Conservation (phyloP, 2,113 vertebrate species). For the Brachirus orientalis region DNA sequence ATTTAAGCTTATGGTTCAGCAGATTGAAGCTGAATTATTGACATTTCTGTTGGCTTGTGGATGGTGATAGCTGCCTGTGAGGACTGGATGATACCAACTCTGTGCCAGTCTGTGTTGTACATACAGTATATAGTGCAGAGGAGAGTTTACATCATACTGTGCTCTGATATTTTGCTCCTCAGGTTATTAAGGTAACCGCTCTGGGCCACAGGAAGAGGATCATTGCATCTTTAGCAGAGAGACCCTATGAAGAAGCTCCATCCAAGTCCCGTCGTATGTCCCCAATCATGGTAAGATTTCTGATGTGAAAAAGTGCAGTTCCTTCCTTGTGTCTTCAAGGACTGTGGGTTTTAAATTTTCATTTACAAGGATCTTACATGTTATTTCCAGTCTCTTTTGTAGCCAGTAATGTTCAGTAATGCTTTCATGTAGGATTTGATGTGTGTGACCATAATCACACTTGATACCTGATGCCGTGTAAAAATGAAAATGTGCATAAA, state of each 20-base stretch:
- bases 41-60: constrained; percentile 67
- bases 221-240: constrained; percentile 93
- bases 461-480: too few species aligned
- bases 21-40: constrained; percentile 80
- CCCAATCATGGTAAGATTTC: constrained; percentile 91
- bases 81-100: constrained; percentile 40
- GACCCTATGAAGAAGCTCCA: constrained; percentile 94
- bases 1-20: constrained; percentile 72
- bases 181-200: constrained; percentile 95
- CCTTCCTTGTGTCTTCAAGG: too few species aligned
- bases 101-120: too few species aligned
- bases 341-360: not conserved
- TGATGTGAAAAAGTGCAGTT: not conserved
- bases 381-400: not conserved
- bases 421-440: too few species aligned
- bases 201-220: constrained; percentile 96
- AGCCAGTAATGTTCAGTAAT: not conserved
- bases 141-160: constrained; percentile 11
- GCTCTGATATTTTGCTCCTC: not conserved
- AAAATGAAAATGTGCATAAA: too few species aligned
- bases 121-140: constrained; percentile 22
- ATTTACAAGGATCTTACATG: not conserved
- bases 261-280: constrained; percentile 94
- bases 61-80: constrained; percentile 51
- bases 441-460: too few species aligned